phyloP scores from a whole-genome alignment of 2,113 vertebrate genomes.

The Coracopsis vasa region DNA sequence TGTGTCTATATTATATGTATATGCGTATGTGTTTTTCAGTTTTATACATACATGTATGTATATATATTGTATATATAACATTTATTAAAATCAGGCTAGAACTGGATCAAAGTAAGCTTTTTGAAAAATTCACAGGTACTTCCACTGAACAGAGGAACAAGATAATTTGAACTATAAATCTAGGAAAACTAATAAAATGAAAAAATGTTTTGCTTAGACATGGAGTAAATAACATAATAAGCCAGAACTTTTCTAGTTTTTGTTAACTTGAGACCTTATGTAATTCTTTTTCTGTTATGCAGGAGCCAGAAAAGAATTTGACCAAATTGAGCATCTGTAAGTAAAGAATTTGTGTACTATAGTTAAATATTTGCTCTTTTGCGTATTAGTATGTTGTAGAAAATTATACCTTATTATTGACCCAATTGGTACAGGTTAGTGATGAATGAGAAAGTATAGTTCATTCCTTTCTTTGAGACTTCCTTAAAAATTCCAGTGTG shows the following conservation, averaged over 20 bases:
- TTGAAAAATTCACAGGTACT: background rate
- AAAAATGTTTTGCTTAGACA: background rate
- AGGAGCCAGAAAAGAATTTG: conserved; percentile 71
- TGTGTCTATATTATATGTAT: background rate
- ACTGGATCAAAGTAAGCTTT: background rate
- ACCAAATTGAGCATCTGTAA: conserved; percentile 81
- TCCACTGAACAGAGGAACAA: background rate
- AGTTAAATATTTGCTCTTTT: background rate
- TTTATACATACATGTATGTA: background rate
- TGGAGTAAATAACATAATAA: background rate
- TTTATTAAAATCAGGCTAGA: background rate
- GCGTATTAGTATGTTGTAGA: background rate
- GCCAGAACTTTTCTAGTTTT: background rate
- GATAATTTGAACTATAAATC: background rate
- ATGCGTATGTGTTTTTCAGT: background rate
- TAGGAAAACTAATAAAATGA: background rate
- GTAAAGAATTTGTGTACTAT: conserved; percentile 46
- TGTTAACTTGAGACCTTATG: background rate
- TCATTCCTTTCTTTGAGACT: background rate
- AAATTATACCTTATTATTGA: background rate
- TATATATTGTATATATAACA: background rate
- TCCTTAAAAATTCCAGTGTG: background rate
- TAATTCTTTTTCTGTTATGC: conserved; percentile 1
- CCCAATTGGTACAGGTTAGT: background rate
- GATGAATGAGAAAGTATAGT: background rate